phyloP scores from a whole-genome alignment of 2,113 vertebrate genomes.

The Diadophis punctatus region DNA sequence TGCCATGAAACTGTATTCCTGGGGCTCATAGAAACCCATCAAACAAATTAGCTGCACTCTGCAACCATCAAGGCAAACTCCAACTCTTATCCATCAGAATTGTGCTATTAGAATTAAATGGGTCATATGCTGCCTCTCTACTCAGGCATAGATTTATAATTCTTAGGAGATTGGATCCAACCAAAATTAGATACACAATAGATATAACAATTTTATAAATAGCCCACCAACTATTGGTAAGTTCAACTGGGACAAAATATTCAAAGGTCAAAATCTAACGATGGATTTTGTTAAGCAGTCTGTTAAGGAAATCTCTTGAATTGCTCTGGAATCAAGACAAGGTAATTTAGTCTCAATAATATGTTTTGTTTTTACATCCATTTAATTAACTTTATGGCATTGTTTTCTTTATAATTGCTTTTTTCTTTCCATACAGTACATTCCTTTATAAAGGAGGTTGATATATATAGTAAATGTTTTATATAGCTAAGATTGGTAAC shows the following conservation, averaged over 20 bases:
- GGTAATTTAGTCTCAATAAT: not conserved
- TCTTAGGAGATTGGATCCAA: not conserved
- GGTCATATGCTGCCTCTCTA: not conserved
- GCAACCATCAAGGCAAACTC: not conserved
- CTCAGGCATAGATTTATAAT: not conserved
- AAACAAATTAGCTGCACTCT: not conserved
- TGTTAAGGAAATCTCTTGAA: not conserved
- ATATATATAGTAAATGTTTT: not conserved
- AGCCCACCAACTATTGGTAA: not conserved
- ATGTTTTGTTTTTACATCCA: not conserved
- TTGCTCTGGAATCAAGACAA: not conserved
- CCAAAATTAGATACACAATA: not conserved
- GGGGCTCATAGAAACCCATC: conserved; percentile 5
- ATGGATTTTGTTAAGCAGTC: not conserved
- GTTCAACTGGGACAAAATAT: not conserved
- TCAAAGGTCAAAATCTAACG: not conserved
- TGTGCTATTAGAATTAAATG: not conserved
- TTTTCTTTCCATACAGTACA: too few species aligned
- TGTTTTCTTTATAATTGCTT: not conserved
- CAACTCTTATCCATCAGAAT: not conserved
- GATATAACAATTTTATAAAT: not conserved
- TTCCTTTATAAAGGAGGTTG: not conserved
- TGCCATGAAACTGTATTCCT: not conserved
- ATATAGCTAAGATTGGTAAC: not conserved
- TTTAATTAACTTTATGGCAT: not conserved